Base-by-base conservation (phyloP, 2,113 vertebrate species). In the Megaleporinus macrocephalus region DNA sequence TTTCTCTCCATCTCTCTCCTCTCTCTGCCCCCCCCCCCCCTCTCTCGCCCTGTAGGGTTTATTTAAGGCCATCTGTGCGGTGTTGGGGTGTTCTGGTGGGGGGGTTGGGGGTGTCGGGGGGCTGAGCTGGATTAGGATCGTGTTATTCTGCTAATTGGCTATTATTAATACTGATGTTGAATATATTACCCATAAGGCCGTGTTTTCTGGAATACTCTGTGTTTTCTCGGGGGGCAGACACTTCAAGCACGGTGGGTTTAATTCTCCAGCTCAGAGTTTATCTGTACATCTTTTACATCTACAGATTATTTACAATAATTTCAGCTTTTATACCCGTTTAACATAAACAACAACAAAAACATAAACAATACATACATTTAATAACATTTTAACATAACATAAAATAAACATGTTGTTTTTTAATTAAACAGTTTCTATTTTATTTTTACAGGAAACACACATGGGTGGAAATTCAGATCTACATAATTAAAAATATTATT, bases 121-220 rank as follows among this genome's bases (percentile, higher is more conserved):
- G 73, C n/a, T 15, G 29, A 18, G 24, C 44, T 66, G 9, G 41
- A 85, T 83, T 65, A 51, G 74, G 75, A 80, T 79, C 51, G 36
- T 69, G 75, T 71, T 62, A 44, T 47, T 79, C 63, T 74, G 79
- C 66, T 86, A 79, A 78, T 76, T 78, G 72, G 75, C 81, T 81
- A 85, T 79, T 86, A 86, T 83, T 84, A 89, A 86, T 57, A 68
- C 69, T 70, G 78, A 86, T 86, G 80, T 68, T 82, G 81, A 86
- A 90, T 87, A 84, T 41, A 85, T 90, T 83, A 85, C 68, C 82
- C 84, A 89, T 55, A 55, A 51, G 83, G 84, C 83, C 49, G 86
- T 80, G 78, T 78, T 71, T 57, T 51, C 87, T 91, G 59, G 89
- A 93, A 91, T 86, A 93, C 89, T 85, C 63, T 91, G 87, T 68